phyloP scores from a whole-genome alignment of 2,113 vertebrate genomes.

The Trematocara variabile region DNA sequence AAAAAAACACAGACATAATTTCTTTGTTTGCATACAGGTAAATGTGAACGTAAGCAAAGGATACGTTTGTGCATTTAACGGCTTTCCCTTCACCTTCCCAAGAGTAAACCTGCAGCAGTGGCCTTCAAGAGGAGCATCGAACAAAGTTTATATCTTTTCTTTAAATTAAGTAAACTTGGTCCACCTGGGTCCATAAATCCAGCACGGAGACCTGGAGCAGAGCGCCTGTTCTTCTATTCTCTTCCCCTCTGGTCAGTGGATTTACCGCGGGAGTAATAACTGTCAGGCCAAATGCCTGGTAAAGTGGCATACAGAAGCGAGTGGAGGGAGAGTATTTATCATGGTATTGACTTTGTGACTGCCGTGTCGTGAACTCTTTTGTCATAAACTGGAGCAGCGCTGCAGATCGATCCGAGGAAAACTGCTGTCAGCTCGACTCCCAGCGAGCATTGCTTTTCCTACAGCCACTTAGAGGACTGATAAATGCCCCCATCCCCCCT shows the following conservation, averaged over 20 bases:
- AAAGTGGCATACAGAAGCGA: conserved; percentile 82
- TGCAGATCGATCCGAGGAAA: conserved; percentile 78
- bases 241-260: conserved; percentile 75
- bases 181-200: conserved; percentile 83
- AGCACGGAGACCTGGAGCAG: conserved; percentile 39
- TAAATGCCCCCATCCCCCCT: conserved; percentile 65
- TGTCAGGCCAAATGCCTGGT: conserved; percentile 83
- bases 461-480: conserved; percentile 77
- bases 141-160: conserved; percentile 76
- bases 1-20: not conserved
- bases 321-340: conserved; percentile 81
- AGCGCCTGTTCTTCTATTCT: conserved; percentile 74
- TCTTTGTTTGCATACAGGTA: not conserved
- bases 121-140: conserved; percentile 2
- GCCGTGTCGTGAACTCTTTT: conserved; percentile 81
- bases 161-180: conserved; percentile 88
- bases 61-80: not conserved
- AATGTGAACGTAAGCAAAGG: not conserved
- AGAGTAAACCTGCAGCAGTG: not conserved
- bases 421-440: conserved; percentile 79
- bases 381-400: conserved; percentile 84
- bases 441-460: conserved; percentile 78
- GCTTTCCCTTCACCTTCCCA: not conserved
- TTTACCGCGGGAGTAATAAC: conserved; percentile 93
- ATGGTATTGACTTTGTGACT: conserved; percentile 85